These are phyloP conservation scores for Quadroppia sp. DNA, from an alignment of 2,888 invertebrate genomes.

Conservation along the genomic window DNA sequence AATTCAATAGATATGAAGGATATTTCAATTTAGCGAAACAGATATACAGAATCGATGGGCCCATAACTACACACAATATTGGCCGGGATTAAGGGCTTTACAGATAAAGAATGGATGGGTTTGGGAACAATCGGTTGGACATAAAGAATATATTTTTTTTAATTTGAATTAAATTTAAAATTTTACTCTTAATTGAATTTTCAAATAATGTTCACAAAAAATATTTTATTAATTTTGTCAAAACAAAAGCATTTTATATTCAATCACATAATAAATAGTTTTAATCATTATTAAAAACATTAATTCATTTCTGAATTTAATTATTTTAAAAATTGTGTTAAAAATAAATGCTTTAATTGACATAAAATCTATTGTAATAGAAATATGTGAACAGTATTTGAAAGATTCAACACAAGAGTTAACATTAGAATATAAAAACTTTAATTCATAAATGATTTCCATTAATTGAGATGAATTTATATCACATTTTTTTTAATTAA, in stretches of 20 bases:
- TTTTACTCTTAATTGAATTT: neutral
- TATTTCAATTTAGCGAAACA: slow-evolving; percentile 66
- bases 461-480: neutral
- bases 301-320: no score
- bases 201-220: neutral
- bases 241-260: no score
- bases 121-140: no score
- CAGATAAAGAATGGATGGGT: no score
- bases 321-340: no score
- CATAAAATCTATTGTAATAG: no score
- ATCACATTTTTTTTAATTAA: neutral
- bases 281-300: no score
- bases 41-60: slow-evolving; percentile 62
- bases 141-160: neutral
- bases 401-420: neutral
- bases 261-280: no score
- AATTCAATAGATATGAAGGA: slow-evolving; percentile 36
- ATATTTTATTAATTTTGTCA: neutral
- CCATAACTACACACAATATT: slow-evolving; percentile 62
- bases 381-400: neutral
- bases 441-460: neutral
- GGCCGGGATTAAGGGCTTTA: slow-evolving; percentile 67
- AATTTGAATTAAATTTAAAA: neutral
- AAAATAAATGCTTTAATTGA: no score
- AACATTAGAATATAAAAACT: neutral